Percentiles rank a stretch among this genome's conserved stretches.
Evolutionary conservation across 2,113 vertebrate species (phyloP).

Genomic region (Microcebus ravelobensis): DNA sequence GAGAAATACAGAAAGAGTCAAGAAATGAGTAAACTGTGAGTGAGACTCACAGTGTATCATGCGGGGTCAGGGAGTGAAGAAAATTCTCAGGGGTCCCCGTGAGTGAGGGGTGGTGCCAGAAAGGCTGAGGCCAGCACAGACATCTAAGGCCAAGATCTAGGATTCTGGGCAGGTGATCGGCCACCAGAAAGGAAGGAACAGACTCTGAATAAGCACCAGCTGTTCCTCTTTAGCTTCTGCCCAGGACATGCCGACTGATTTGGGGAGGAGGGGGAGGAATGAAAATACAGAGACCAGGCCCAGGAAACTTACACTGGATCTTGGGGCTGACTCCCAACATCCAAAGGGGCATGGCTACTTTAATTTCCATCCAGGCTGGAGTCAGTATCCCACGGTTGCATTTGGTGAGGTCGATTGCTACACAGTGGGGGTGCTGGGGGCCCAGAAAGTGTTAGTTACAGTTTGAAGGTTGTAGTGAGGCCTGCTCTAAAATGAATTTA

Average conservation of each 20-base stretch:
- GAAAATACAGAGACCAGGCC: background rate
- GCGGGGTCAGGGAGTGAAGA: background rate
- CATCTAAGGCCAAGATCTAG: background rate
- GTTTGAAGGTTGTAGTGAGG: background rate
- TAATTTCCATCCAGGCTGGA: background rate
- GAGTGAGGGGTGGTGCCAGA: background rate
- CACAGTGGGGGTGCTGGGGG: background rate
- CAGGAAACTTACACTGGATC: background rate
- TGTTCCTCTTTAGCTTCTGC: background rate
- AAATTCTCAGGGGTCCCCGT: background rate
- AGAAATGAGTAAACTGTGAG: background rate
- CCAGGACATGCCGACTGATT: background rate
- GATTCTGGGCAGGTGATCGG: background rate
- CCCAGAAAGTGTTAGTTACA: background rate
- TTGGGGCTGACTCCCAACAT: background rate
- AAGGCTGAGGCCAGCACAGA: background rate
- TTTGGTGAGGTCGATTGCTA: background rate
- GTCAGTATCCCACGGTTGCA: background rate
- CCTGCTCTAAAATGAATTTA: constrained; percentile 8
- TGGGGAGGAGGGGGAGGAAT: background rate
- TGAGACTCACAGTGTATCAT: background rate
- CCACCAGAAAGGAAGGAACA: background rate
- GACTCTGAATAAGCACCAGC: background rate
- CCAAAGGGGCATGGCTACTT: background rate
- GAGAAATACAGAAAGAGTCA: background rate